Base-by-base conservation (phyloP, 2,797 vertebrate genomes). In the Acanthurus leucopareius region DNA sequence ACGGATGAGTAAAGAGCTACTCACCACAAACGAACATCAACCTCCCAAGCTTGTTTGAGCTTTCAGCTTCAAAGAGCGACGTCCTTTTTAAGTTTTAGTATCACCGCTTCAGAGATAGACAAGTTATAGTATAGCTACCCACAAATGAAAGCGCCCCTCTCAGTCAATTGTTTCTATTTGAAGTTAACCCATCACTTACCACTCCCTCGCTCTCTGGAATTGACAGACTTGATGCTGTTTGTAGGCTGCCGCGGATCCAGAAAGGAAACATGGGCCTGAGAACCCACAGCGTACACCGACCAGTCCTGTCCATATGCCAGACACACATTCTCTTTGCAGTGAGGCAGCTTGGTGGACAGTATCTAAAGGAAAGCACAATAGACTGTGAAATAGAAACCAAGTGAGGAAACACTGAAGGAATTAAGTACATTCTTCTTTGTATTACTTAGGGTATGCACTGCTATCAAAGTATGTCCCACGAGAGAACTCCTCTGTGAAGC, bases 311-410 rank as follows among this genome's bases (percentile, higher is more conserved):
- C 97, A 22, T 99, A 99, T 0, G 98, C 96, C 92, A 99, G 94
- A 89, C 98, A 99, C 84, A 99, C 98, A 0, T 99, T 99, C 94
- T 99, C 98, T 91, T 98, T 97, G 94, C 97, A 99, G 93, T 99
- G 97, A 19, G 97, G 97, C 87, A 99, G 91, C 94, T 99, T 99
- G 15, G 95, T 99, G 62, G 98, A 99, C 80, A 99, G 95, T 64
- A 99, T 94, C 98, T 99, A 78, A 3, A 90, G 88, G 72, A 22
- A 75, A 64, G 69, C 4, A 64, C 40, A 19, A 79, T 1, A 56
- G 2, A 1, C 28, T 13, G 11, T 20, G 3, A 58, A 63, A 75
- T 13, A 22, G 38, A 25, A 65, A 32, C 7, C 3, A 38, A 42
- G 25, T 57, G n/a, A 40, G 4, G 17, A 47, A 49, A 16, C 25